phyloP scores from a whole-genome alignment of 2,888 invertebrate genomes.

The Cheilosia vernalis region DNA sequence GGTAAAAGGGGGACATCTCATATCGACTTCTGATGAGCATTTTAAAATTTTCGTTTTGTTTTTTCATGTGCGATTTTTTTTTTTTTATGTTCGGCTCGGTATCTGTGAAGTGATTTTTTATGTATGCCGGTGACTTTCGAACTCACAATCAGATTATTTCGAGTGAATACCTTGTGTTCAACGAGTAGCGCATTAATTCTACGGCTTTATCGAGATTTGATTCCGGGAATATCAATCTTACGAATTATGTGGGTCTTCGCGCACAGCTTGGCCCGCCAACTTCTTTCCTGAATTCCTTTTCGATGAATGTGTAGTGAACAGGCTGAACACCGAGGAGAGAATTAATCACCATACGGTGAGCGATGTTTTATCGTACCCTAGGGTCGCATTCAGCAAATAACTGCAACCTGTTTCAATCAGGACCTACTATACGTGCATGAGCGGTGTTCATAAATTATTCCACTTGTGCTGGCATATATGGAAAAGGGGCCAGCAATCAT shows the following conservation, averaged over 20 bases:
- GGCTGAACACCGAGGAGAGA: background rate
- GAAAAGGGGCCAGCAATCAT: constrained; percentile 64
- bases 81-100: background rate
- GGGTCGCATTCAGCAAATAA: constrained; percentile 63
- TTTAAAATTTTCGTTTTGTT: constrained; percentile 5
- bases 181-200: constrained; percentile 28
- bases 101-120: constrained; percentile 34
- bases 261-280: background rate
- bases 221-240: constrained; percentile 69
- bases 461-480: constrained; percentile 53
- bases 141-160: constrained; percentile 45
- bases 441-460: constrained; percentile 66
- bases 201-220: constrained; percentile 48
- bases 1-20: constrained; percentile 10
- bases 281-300: constrained; percentile 45
- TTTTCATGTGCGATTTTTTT: background rate
- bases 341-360: constrained; percentile 50
- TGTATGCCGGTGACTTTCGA: constrained; percentile 21
- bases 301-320: constrained; percentile 37
- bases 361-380: constrained; percentile 47
- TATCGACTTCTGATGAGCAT: background rate
- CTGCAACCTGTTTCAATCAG: constrained; percentile 67
- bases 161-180: constrained; percentile 13
- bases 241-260: constrained; percentile 60
- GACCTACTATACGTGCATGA: constrained; percentile 32